Conservation (phyloP, 2,797 vertebrate species). For the Parambassis ranga region DNA sequence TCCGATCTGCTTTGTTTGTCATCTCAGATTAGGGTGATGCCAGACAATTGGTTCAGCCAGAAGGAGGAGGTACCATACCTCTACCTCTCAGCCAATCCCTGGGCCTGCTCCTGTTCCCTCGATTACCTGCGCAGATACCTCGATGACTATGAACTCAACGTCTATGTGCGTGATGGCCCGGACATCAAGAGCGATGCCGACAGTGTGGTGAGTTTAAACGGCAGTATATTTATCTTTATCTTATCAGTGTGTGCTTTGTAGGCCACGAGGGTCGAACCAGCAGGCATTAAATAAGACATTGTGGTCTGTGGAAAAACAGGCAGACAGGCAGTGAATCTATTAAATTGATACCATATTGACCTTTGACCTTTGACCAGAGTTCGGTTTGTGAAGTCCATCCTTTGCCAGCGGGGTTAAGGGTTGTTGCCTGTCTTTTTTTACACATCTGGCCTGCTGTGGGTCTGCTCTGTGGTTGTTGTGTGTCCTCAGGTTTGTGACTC, state of each 20-base stretch:
- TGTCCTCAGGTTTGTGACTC: constrained; percentile 64
- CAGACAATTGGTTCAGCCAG: constrained; percentile 68
- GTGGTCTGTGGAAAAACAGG: too few relatives aligned
- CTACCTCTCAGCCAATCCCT: constrained; percentile 75
- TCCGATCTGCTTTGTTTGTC: neutral
- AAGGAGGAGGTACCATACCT: constrained; percentile 70
- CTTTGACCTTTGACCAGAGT: too few relatives aligned
- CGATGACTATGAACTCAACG: constrained; percentile 1
- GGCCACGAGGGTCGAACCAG: neutral
- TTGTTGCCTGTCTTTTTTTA: too few relatives aligned
- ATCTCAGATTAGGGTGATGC: constrained; percentile 61
- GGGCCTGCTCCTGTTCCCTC: constrained; percentile 73
- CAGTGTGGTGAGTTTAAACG: constrained; percentile 55
- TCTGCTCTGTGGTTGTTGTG: neutral
- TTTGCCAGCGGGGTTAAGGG: neutral
- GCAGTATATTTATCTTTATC: neutral
- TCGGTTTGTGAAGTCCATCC: too few relatives aligned
- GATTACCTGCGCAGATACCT: constrained; percentile 66
- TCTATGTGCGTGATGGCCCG: constrained; percentile 56
- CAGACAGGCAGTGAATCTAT: too few relatives aligned
- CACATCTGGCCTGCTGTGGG: too few relatives aligned
- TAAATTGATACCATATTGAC: too few relatives aligned
- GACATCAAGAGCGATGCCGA: rapidly evolving
- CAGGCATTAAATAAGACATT: too few relatives aligned
- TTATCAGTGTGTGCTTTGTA: too few relatives aligned